Conservation (phyloP, 2,113 vertebrate genomes). For the Bubo blakistoni region DNA sequence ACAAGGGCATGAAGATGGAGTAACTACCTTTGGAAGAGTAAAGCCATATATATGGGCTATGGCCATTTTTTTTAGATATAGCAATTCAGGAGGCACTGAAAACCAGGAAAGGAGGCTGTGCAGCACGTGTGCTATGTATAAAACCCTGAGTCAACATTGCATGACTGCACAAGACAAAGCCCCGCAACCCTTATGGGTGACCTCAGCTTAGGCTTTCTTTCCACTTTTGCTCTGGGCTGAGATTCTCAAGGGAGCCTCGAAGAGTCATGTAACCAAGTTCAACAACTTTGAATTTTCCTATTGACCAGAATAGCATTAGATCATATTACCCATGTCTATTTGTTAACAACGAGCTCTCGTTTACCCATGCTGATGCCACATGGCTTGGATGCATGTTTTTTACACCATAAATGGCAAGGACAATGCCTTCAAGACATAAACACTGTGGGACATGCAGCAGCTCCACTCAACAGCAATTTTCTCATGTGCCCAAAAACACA, state of each 20-base stretch:
- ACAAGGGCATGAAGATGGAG: background rate
- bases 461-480: background rate
- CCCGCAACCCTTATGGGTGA: background rate
- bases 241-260: conserved; percentile 4
- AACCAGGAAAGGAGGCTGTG: background rate
- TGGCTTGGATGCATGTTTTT: background rate
- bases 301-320: conserved; percentile 54
- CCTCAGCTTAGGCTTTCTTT: background rate
- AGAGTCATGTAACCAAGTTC: conserved; percentile 30
- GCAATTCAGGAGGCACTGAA: background rate
- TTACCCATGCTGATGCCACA: background rate
- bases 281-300: conserved; percentile 32
- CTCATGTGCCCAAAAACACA: background rate
- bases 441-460: background rate
- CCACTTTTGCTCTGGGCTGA: background rate
- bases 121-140: background rate
- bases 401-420: conserved; percentile 54
- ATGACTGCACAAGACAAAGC: background rate
- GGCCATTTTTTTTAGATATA: background rate
- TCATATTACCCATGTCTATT: conserved; percentile 34
- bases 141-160: background rate
- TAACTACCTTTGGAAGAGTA: background rate
- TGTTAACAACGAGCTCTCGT: background rate
- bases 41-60: background rate
- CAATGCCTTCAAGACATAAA: background rate